Base-by-base conservation (phyloP, 1,140 invertebrate genomes). In the Galleria mellonella region DNA sequence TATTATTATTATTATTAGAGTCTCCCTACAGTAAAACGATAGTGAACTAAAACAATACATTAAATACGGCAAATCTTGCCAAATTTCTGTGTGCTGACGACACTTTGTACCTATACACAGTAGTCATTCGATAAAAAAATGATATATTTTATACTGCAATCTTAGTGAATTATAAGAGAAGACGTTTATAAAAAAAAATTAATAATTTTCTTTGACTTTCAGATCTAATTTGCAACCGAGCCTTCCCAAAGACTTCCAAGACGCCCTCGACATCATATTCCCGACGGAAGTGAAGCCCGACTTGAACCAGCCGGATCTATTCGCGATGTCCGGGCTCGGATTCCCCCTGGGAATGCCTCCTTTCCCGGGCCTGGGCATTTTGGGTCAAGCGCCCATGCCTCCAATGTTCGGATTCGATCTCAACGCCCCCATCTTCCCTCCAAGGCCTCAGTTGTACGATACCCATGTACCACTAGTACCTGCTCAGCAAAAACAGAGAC, bases 221-320 rank as follows among this genome's bases (percentile, higher is more conserved):
- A 38, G 35, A 17, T 32, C 46, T n/a, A 12, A 35, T 9, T 15
- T 40, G 2, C 47, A 52, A 11, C 61, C 51, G 28, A 54, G 46
- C 28, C 60, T 83, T 0, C 70, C 76, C 4, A 76, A 77, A 47
- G 92, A 93, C 76, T 81, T 93, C 35, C 91, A 92, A 55, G 91
- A 91, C 33, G 91, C 92, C 0, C 73, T 93, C 2, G 89, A 92
- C 57, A 92, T 93, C 5, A 92, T 93, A 43, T 93, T 92, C 51
- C 91, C 91, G 0, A 66, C 78, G 0, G 82, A 79, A 5, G 60
- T 57, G 30, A 77, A 71, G 47, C 57, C 49, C 4, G 67, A 62
- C 41, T 52, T 71, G 45, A 42, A 40, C 8, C 59, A 67, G 15
- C 71, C 63, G 32, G 68, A 77, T 27, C 40, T 76, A 6, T 72